phyloP scores from a whole-genome alignment of 2,113 vertebrate species.

The Grammomys dolichurus region DNA sequence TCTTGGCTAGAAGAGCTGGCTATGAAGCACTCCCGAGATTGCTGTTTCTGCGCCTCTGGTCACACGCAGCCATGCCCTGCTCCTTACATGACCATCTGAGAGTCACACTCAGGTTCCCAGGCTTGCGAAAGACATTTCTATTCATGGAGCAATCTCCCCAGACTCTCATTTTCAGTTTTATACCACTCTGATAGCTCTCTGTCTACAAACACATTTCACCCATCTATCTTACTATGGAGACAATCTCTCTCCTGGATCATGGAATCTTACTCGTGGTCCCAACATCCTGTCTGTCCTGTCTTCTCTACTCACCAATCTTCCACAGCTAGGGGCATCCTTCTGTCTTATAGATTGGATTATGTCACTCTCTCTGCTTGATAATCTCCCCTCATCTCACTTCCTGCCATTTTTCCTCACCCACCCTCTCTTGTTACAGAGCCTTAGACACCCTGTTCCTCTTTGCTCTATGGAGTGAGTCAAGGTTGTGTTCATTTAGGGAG shows the following conservation, averaged over 20 bases:
- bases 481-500: not conserved
- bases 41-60: not conserved
- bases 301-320: fast-evolving
- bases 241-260: not conserved
- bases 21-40: not conserved
- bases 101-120: too few species aligned
- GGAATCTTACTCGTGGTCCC: fast-evolving
- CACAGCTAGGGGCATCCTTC: not conserved
- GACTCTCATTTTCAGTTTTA: not conserved
- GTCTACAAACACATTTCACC: fast-evolving
- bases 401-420: not conserved
- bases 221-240: not conserved
- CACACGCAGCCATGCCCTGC: not conserved
- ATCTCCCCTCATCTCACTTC: too few species aligned
- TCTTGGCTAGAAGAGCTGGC: too few species aligned
- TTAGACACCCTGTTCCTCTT: not conserved
- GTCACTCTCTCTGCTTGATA: not conserved
- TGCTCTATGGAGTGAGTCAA: fast-evolving
- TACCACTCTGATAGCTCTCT: not conserved
- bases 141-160: not conserved
- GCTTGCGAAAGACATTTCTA: not conserved
- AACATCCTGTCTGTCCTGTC: not conserved
- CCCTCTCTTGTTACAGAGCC: not conserved
- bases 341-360: fast-evolving
- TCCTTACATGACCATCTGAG: not conserved